These are phyloP conservation scores for Mesocentrotus franciscanus DNA, from an alignment of 53 echinoderm and acorn worm genomes.

Conservation along the genomic window DNA sequence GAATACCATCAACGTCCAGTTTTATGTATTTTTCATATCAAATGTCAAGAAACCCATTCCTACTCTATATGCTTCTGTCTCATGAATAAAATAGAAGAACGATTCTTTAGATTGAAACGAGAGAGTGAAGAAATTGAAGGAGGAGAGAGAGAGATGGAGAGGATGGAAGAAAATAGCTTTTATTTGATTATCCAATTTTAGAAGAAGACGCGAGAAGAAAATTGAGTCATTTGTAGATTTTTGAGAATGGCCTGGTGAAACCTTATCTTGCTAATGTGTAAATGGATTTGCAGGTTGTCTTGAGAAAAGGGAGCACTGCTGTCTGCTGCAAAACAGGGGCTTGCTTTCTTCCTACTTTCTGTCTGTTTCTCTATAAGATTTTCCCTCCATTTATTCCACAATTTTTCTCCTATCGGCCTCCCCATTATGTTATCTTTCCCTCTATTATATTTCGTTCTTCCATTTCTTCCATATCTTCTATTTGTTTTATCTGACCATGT, in stretches of 20 bases:
- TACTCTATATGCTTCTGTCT: background rate
- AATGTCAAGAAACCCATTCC: background rate
- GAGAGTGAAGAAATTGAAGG: background rate
- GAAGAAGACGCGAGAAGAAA: background rate
- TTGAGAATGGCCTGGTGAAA: conserved; percentile 7
- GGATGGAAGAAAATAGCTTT: background rate
- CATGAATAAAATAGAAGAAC: background rate
- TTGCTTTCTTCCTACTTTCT: background rate
- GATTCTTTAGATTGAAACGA: background rate
- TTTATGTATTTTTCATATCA: background rate
- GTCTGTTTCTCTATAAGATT: background rate
- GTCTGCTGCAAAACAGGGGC: background rate
- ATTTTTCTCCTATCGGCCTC: background rate
- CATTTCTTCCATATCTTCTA: background rate
- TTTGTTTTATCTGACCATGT: background rate
- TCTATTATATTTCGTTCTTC: background rate
- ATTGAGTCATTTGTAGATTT: conserved; percentile 49
- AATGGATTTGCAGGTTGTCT: conserved; percentile 28
- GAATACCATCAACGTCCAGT: background rate
- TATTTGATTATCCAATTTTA: conserved; percentile 52
- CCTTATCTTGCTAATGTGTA: conserved; percentile 37
- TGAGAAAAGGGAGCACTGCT: background rate
- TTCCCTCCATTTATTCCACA: background rate
- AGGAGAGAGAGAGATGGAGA: background rate
- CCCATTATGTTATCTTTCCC: background rate